These are phyloP conservation scores for Formica aserva DNA, from an alignment of 2,888 invertebrate genomes.

Conservation along the genomic window DNA sequence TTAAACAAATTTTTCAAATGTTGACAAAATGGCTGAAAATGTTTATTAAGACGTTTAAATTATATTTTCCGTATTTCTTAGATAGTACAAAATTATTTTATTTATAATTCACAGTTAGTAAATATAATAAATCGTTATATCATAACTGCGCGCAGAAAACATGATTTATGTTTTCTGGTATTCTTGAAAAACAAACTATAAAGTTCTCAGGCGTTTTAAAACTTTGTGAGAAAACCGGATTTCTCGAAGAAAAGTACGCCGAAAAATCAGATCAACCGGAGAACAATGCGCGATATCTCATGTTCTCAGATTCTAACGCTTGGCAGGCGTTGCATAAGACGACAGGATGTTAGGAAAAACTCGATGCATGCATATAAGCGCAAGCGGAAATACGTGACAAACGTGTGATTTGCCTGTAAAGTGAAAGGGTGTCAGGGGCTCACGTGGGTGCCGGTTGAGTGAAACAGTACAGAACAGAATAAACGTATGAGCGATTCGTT, in stretches of 20 bases:
- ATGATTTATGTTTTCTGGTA: not conserved
- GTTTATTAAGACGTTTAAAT: not conserved
- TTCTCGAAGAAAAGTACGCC: constrained; percentile 19
- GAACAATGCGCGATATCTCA: constrained; percentile 54
- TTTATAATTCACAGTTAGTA: constrained; percentile 3
- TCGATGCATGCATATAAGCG: constrained; percentile 59
- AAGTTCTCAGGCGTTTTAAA: not conserved
- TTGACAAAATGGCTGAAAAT: not conserved
- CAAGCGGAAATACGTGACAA: constrained; percentile 68
- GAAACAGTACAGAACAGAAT: constrained; percentile 7
- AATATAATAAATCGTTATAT: not conserved
- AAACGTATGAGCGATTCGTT: constrained; percentile 4
- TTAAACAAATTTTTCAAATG: not conserved
- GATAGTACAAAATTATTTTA: not conserved
- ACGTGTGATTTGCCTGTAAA: constrained; percentile 70
- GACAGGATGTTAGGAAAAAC: constrained; percentile 61
- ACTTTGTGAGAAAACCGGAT: constrained; percentile 45
- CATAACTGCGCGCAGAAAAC: not conserved
- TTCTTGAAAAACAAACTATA: constrained; percentile 2
- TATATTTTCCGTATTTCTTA: not conserved
- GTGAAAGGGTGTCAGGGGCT: constrained; percentile 55
- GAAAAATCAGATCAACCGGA: constrained; percentile 43
- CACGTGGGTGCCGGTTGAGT: constrained; percentile 34
- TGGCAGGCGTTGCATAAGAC: constrained; percentile 54
- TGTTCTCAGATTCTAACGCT: constrained; percentile 48